Percentiles rank a stretch among this genome's conserved stretches.
These are phyloP conservation scores for Sebastes nivosus DNA, from an alignment of 2,797 vertebrate species.

Conservation along the genomic window DNA sequence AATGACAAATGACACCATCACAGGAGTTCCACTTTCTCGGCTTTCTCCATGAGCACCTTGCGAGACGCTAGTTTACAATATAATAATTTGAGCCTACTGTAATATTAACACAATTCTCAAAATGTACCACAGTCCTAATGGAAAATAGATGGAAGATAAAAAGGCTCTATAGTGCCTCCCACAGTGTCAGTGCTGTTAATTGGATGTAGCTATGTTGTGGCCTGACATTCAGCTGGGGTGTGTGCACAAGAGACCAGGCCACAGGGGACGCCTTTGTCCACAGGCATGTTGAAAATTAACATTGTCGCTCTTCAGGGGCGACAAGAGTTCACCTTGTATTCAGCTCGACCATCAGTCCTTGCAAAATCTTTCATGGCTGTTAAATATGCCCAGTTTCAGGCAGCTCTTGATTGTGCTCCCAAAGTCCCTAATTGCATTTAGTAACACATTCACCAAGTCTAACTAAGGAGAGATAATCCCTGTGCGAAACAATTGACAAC, in stretches of 20 bases:
- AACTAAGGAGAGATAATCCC: conserved; percentile 46
- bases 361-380: conserved; percentile 53
- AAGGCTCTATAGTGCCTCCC: background rate
- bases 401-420: conserved; percentile 62
- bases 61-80: background rate
- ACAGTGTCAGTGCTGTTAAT: conserved; percentile 16
- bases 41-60: background rate
- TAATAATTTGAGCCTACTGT: background rate
- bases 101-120: background rate
- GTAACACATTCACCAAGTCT: conserved; percentile 37
- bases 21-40: background rate
- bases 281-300: conserved; percentile 68
- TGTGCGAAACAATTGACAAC: conserved; percentile 32
- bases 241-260: conserved; percentile 19
- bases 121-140: background rate
- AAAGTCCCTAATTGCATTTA: conserved; percentile 72
- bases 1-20: background rate
- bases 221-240: conserved; percentile 42
- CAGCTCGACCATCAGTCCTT: conserved; percentile 33
- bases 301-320: conserved; percentile 38
- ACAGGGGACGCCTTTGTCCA: conserved; percentile 46
- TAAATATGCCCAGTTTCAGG: conserved; percentile 59
- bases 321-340: conserved; percentile 69
- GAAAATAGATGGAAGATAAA: background rate
- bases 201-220: conserved; percentile 2